Base-by-base conservation (phyloP, 2,888 invertebrate genomes). In the Apamea crenata region DNA sequence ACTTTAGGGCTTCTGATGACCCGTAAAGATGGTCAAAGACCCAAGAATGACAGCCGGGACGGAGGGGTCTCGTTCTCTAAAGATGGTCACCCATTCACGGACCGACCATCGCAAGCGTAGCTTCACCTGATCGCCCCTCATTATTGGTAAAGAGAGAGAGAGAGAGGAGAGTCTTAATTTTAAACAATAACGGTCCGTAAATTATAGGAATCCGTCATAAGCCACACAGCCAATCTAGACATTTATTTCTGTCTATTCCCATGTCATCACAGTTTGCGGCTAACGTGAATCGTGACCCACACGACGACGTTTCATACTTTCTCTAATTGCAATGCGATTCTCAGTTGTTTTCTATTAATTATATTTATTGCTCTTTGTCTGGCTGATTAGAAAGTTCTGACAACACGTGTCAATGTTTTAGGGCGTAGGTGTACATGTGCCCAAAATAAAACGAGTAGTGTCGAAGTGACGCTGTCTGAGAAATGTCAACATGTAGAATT, bases 301-400 rank as follows among this genome's bases (percentile, higher is more conserved):
- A 65, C 68, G 47, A 65, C 68, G 47, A 36, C 63, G 47, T 56
- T 65, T 18, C 7, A 44, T 29, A 84, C 90, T 89, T 89, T 89
- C 88, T 83, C 88, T 87, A 80, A 84, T 83, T 89, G 82, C 80
- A 84, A 75, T 81, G 70, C 80, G 71, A 69, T 86, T 44, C 74
- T 74, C 86, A 69, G 77, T 86, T 82, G 80, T 89, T 80, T 84
- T 86, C 81, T 86, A 83, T 79, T 84, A 84, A 84, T 84, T 84
- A 84, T 85, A 74, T 86, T 82, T 84, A 87, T 87, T 72, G 73
- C 76, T 85, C 82, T 83, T 86, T 87, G 83, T 80, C 29, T 80
- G 56, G 36, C 44, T 32, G 70, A 81, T 87, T 87, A 86, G 87
- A 89, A 89, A 89, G 89, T 86, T 74, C 12, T 56, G 70, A 69